phyloP scores from a whole-genome alignment of 1,140 invertebrate species.

The Oedothorax gibbosus region DNA sequence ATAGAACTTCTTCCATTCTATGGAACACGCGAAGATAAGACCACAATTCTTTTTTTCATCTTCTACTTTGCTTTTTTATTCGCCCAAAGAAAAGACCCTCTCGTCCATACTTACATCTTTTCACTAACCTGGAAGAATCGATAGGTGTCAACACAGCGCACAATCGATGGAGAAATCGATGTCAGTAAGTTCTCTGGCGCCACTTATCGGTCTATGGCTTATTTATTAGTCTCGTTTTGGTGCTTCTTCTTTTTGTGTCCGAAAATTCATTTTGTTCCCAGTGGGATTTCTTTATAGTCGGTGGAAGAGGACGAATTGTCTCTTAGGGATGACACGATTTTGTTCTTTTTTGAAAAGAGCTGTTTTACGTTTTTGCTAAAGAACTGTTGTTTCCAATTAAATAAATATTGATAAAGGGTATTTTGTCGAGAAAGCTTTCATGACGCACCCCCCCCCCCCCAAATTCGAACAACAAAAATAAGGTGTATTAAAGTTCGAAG shows the following conservation, averaged over 20 bases:
- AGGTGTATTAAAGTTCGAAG: too few species aligned
- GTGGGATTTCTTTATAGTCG: slow-evolving; percentile 11
- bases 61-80: neutral
- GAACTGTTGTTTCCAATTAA: too few species aligned
- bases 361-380: too few species aligned
- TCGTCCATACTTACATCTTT: neutral
- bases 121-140: slow-evolving; percentile 38
- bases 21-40: neutral
- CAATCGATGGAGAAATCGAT: slow-evolving; percentile 53
- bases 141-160: slow-evolving; percentile 51
- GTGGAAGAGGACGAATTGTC: slow-evolving; percentile 13
- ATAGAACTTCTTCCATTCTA: neutral
- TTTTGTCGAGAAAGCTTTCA: too few species aligned
- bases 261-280: slow-evolving; percentile 45
- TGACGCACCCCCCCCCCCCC: too few species aligned
- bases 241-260: neutral
- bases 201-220: slow-evolving; percentile 57
- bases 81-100: neutral
- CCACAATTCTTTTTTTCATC: neutral
- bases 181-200: slow-evolving; percentile 35
- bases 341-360: neutral
- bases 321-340: neutral
- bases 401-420: too few species aligned
- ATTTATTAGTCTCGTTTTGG: slow-evolving; percentile 54
- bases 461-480: too few species aligned